Base-by-base conservation (phyloP, 2,113 vertebrate species). In the Paramisgurnus dabryanus region DNA sequence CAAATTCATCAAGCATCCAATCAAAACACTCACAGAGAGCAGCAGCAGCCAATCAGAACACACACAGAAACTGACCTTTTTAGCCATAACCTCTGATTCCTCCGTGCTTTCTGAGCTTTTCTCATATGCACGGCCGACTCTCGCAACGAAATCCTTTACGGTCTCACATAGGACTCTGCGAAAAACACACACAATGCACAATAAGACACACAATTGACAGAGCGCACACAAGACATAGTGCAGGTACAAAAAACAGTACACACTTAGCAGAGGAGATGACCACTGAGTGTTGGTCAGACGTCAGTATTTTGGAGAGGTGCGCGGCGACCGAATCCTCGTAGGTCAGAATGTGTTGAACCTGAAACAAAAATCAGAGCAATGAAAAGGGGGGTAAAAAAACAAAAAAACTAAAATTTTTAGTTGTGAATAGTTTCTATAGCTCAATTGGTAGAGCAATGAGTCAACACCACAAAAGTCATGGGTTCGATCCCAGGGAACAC, bases 211-310 rank as follows among this genome's bases (percentile, higher is more conserved):
- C 63, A 67, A 3, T 15, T 15, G 73, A 63, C 63, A 67, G 27
- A 34, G 3, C 27, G 27, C 50, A 53, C 27, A 60, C 49, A 43
- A 3, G 47, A 45, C 63, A 45, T 68, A 43, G 71, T 50, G 57
- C 11, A 5, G 17, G 2, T 6, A 41, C 6, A 49, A 6, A 39
- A 5, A 78, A 6, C 63, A 69, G 17, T 27, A 91, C 95, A 78
- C 90, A 99, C 97, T 95, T 98, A 67, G 97, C 98, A 0, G 98
- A 99, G 45, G 97, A 98, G 87, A 99, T 99, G 85, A 99, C 96
- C 43, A 99, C 97, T 0, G 98, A 98, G 85, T 99, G 98, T 86
- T 99, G 97, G 89, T 99, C 97, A 3, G 97, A 99, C 43, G 95
- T 96, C 86, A 99, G 93, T 89, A 99, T 99, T 90, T 98, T 97